Evolutionary conservation across 30 jellyfish, hydroid and myxozoan species (phyloP).

Genomic region (Aurelia coerulea): DNA sequence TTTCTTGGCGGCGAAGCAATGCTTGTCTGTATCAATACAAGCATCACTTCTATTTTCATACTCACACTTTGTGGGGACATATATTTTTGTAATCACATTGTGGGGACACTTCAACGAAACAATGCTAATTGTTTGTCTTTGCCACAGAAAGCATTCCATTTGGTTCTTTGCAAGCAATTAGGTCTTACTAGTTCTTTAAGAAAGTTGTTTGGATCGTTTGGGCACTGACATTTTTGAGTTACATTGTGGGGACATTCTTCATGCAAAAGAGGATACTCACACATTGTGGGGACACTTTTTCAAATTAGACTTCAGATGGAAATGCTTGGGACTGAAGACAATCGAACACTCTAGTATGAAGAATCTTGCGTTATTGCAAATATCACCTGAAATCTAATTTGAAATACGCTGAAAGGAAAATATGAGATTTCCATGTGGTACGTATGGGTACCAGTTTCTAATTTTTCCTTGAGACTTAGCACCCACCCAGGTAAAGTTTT

Average conservation of each 20-base stretch:
- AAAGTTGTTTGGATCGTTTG: not conserved
- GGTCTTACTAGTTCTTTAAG: not conserved
- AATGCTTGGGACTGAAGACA: too few species aligned
- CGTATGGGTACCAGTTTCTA: too few species aligned
- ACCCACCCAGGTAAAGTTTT: too few species aligned
- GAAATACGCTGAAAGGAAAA: too few species aligned
- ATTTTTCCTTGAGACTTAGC: too few species aligned
- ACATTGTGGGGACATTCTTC: not conserved
- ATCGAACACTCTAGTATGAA: too few species aligned
- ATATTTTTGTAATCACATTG: not conserved
- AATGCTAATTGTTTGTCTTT: not conserved
- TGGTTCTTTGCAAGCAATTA: not conserved
- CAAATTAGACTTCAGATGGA: too few species aligned
- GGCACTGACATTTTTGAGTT: not conserved
- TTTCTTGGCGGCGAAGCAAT: not conserved
- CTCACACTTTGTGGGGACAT: constrained; percentile 3
- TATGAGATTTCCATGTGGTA: too few species aligned
- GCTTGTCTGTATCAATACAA: not conserved
- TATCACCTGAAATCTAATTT: too few species aligned
- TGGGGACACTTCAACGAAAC: not conserved
- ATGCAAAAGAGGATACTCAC: too few species aligned
- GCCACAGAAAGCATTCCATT: not conserved
- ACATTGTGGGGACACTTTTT: too few species aligned
- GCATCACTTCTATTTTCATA: not conserved
- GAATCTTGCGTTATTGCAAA: too few species aligned